Base-by-base conservation (phyloP, 1,140 invertebrate genomes). In the Temnothorax longispinosus region DNA sequence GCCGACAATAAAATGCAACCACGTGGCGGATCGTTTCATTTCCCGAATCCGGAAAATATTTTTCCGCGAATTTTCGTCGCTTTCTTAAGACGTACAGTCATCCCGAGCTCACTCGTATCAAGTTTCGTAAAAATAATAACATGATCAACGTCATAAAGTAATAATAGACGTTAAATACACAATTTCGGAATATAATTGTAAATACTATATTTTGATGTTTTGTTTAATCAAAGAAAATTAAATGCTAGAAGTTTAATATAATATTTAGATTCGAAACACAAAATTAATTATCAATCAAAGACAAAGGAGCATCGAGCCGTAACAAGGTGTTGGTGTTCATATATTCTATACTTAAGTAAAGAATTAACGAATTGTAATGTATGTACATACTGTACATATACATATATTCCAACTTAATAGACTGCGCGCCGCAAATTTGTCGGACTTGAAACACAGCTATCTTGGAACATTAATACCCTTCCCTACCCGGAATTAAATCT, bases 1-100 rank as follows among this genome's bases (percentile, higher is more conserved):
- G 47, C 47, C 35, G 84, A 13, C 47, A 47, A 80, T 80, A 60
- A 74, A 84, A 58, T 47, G 11, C 52, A 38, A 44, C n/a, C 38
- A 65, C 50, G 27, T 27, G 35, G 18, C 32, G 69, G 32, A 27
- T 74, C 7, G 56, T 74, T 60, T 82, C 67, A 58, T 41, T 74
- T 72, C 15, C 54, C 32, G 35, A 58, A 47, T n/a, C 8, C 35
- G 50, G 7, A 47, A 41, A 72, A 58, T 8, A 56, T 10, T 67
- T 67, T 52, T 78, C 13, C 32, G 21, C 7, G 50, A 32, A 1
- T 62, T 50, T 60, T 21, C 41, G 1, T 10, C 2, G 1, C n/a
- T 72, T 47, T 47, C 7, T 11, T 7, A 15, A 52, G 10, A 11
- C 4, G 2, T 21, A 38, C 7, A 54, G 8, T 54, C 27, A 2